phyloP scores from a whole-genome alignment of 64 coral and sea anemone genomes.

The Porites australiensis region DNA sequence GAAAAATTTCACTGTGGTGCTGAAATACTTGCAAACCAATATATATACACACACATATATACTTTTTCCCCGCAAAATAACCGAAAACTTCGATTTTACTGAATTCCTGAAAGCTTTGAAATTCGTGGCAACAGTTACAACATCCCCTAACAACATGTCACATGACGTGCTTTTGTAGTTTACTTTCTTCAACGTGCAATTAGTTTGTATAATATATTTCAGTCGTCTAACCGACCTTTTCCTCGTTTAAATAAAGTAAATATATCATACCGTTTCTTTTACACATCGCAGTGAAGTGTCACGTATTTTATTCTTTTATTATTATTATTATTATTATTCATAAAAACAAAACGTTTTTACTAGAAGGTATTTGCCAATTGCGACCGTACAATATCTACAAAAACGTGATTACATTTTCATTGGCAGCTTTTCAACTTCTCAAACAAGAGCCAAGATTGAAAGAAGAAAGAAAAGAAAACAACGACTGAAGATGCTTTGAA shows the following conservation, averaged over 20 bases:
- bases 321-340: neutral
- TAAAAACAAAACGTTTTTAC: neutral
- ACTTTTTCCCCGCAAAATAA: neutral
- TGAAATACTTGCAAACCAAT: neutral
- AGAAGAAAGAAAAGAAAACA: neutral
- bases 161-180: neutral
- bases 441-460: neutral
- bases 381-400: neutral
- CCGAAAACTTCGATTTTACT: neutral
- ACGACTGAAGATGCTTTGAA: no score
- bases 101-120: neutral
- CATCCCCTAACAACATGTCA: no score
- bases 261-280: slow-evolving; percentile 17
- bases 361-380: neutral
- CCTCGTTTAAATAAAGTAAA: slow-evolving; percentile 5
- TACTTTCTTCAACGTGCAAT: neutral
- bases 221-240: neutral
- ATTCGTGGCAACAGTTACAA: neutral
- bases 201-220: neutral
- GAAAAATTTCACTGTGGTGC: slow-evolving; percentile 22
- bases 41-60: neutral
- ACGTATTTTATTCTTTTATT: no score
- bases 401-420: neutral
- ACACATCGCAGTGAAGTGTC: neutral
- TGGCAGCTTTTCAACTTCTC: slow-evolving; percentile 20